phyloP scores from a whole-genome alignment of 2,113 vertebrate genomes.

The Pantherophis guttatus region DNA sequence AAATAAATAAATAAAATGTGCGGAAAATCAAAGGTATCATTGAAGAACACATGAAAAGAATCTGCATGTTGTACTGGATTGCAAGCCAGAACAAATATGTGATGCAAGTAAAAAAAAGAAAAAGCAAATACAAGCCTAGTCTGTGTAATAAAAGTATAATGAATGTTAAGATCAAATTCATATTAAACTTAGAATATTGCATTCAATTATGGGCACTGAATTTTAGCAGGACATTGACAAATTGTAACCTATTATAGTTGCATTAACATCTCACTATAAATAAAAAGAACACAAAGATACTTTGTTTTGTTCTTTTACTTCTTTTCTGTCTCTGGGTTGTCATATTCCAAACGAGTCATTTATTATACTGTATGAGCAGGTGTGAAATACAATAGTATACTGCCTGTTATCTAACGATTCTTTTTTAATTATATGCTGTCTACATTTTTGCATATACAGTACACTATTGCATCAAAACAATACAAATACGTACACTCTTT shows the following conservation, averaged over 20 bases:
- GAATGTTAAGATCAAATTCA: neutral
- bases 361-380: neutral
- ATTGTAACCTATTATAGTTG: neutral
- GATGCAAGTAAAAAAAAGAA: neutral
- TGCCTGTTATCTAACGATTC: neutral
- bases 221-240: neutral
- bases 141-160: neutral
- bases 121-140: neutral
- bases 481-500: neutral
- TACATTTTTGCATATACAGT: neutral
- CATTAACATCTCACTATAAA: neutral
- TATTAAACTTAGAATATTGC: neutral
- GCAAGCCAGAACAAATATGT: neutral
- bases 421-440: neutral
- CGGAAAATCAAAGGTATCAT: neutral
- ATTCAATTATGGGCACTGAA: neutral
- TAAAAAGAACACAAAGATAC: neutral
- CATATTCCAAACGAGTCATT: neutral
- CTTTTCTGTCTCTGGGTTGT: neutral
- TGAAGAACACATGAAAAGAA: neutral
- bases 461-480: neutral
- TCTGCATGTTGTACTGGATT: neutral
- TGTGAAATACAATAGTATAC: neutral
- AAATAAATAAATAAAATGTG: neutral
- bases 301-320: neutral